Conservation (phyloP, 2,797 vertebrate species). For the Chelidonichthys spinosus region DNA sequence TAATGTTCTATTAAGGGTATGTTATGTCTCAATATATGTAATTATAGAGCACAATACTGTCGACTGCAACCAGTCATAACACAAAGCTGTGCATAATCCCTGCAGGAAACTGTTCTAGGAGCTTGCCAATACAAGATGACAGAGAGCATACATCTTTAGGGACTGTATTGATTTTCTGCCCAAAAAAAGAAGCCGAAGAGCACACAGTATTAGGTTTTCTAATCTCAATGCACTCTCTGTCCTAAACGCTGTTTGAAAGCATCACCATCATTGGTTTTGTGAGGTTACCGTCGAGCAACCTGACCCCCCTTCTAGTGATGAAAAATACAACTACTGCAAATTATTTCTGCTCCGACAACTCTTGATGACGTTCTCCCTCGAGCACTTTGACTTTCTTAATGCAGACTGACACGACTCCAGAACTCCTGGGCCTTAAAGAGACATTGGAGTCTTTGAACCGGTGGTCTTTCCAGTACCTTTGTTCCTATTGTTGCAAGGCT, state of each 20-base stretch:
- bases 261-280: conserved; percentile 8
- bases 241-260: conserved; percentile 18
- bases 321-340: conserved; percentile 2
- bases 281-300: background rate
- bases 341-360: background rate
- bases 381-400: conserved; percentile 13
- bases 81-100: conserved; percentile 1
- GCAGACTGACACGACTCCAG: conserved; percentile 2
- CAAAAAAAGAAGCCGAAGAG: conserved; percentile 4
- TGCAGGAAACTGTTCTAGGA: background rate
- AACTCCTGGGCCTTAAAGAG: conserved; percentile 9
- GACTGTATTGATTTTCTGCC: background rate
- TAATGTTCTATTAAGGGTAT: background rate
- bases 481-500: background rate
- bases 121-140: conserved; percentile 15
- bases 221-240: conserved; percentile 18
- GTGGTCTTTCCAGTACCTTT: conserved; percentile 9
- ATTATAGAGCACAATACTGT: background rate
- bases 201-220: conserved; percentile 14
- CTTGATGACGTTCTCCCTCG: background rate
- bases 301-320: background rate
- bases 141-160: conserved; percentile 10
- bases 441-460: background rate
- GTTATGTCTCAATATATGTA: background rate
- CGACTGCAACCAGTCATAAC: background rate